Base-by-base conservation (phyloP, 2,888 invertebrate genomes). In the Congeria kusceri region DNA sequence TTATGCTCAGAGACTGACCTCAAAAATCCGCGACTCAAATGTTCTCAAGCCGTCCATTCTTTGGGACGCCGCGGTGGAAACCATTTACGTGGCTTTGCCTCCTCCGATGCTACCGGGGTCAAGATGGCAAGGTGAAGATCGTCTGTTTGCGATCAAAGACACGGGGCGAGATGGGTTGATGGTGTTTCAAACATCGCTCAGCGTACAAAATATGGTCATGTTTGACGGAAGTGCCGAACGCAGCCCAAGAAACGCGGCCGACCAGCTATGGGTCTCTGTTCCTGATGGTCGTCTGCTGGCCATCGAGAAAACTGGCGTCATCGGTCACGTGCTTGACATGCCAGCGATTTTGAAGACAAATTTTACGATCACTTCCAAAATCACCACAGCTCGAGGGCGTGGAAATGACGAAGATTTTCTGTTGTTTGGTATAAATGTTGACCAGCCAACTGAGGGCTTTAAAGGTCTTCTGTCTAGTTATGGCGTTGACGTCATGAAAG, bases 131-230 rank as follows among this genome's bases (percentile, higher is more conserved):
- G 47, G 63, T 20, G 32, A n/a, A 29, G 67, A 59, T 20, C 49
- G n/a, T 23, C 18, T 86, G 25, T 73, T 74, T 58, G 86, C 77
- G 13, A 62, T 86, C 0, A 77, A 81, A 57, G 86, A 86, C 53
- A 23, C 44, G 9, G 79, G 74, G 0, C 73, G 72, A 39, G 58
- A 67, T 29, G 39, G 74, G 0, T 56, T 53, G 4, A 56, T 77
- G 11, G 73, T 84, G 11, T 86, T 81, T 58, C 75, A 67, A 66
- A 39, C 69, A 5, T 47, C 71, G 3, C 46, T 66, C 13, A 44
- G 64, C n/a, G 76, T 75, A 3, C 32, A 63, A 15, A 73, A 77
- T n/a, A 69, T 86, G 70, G 83, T 69, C 9, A 49, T 81, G 47
- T 86, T 74, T 58, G 84, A 84, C 20, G 44, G 49, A 15, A 72